A percentile compares a stretch with the other conserved stretches of the same genome.
Conservation (phyloP, 1,140 invertebrate species). For the Ips typographus region DNA sequence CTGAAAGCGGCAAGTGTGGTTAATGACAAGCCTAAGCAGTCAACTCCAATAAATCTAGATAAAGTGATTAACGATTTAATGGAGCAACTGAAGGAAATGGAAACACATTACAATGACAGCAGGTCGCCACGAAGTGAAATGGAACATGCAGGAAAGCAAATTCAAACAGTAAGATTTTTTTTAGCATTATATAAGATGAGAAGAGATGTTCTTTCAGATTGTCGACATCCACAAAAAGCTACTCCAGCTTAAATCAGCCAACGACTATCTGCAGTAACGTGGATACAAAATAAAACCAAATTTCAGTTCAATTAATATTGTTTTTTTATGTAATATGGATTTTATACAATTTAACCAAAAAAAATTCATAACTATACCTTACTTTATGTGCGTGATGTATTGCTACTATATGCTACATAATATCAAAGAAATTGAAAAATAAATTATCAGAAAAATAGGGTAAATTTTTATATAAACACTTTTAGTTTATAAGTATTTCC, state of each 20-base stretch:
- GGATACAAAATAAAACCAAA: too few species aligned
- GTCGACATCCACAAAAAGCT: slow-evolving; percentile 46
- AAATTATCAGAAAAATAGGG: too few species aligned
- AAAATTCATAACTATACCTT: too few species aligned
- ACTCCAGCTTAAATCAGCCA: slow-evolving; percentile 34
- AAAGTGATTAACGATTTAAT: slow-evolving; percentile 45
- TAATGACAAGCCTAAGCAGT: slow-evolving; percentile 10
- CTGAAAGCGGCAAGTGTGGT: slow-evolving; percentile 29
- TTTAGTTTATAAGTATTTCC: too few species aligned
- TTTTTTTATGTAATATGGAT: too few species aligned
- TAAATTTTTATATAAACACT: too few species aligned
- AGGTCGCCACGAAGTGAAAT: slow-evolving; percentile 40
- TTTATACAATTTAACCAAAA: too few species aligned
- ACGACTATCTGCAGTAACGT: neutral
- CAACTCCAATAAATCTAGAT: slow-evolving; percentile 37
- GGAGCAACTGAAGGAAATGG: slow-evolving; percentile 42
- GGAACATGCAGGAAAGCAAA: slow-evolving; percentile 43
- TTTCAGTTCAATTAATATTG: too few species aligned
- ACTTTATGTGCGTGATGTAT: too few species aligned
- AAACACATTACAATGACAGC: slow-evolving; percentile 23
- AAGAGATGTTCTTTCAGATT: slow-evolving; percentile 40
- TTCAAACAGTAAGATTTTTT: slow-evolving; percentile 40
- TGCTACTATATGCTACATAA: too few species aligned
- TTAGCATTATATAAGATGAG: neutral
- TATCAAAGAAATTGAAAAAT: too few species aligned